Evolutionary conservation across 2,888 invertebrate species (phyloP).

Genomic region (Dorcus parallelipipedus): DNA sequence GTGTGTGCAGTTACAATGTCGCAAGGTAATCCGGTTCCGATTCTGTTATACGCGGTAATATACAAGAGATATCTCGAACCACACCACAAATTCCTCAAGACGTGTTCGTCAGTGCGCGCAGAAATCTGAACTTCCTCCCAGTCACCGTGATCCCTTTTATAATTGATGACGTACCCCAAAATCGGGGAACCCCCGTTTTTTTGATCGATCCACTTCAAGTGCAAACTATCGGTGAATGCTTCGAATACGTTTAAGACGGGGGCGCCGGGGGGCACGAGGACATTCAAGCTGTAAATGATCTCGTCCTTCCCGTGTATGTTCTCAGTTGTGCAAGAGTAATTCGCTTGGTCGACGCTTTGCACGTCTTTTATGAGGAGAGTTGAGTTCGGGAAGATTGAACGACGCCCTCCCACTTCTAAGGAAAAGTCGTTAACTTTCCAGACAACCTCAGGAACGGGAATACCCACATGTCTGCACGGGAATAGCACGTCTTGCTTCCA

Average conservation of each 20-base stretch:
- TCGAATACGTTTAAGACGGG: conserved; percentile 78
- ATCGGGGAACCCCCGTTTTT: conserved; percentile 80
- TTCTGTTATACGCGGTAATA: conserved; percentile 86
- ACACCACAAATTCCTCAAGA: conserved; percentile 80
- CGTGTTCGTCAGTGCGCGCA: conserved; percentile 74
- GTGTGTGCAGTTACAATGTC: conserved; percentile 84
- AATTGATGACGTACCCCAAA: conserved; percentile 83
- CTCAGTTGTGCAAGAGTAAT: conserved; percentile 85
- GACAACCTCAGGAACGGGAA: conserved; percentile 70
- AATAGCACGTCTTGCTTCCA: conserved; percentile 85
- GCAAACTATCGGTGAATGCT: conserved; percentile 78
- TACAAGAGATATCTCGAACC: conserved; percentile 85
- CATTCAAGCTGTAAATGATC: conserved; percentile 72
- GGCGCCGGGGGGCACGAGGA: conserved; percentile 81
- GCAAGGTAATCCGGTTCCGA: conserved; percentile 84
- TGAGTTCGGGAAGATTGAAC: conserved; percentile 66
- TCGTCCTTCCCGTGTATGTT: conserved; percentile 81
- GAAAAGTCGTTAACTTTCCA: conserved; percentile 78
- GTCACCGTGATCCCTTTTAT: conserved; percentile 84
- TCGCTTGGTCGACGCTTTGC: conserved; percentile 80
- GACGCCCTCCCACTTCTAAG: conserved; percentile 66
- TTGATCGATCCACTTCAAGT: conserved; percentile 74
- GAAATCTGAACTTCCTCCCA: conserved; percentile 89
- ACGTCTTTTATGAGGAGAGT: conserved; percentile 74
- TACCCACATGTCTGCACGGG: conserved; percentile 80